Percentiles rank a stretch among this genome's conserved stretches.
These are phyloP conservation scores for Hippoglossus stenolepis DNA, from an alignment of 2,113 vertebrate genomes.

Conservation along the genomic window DNA sequence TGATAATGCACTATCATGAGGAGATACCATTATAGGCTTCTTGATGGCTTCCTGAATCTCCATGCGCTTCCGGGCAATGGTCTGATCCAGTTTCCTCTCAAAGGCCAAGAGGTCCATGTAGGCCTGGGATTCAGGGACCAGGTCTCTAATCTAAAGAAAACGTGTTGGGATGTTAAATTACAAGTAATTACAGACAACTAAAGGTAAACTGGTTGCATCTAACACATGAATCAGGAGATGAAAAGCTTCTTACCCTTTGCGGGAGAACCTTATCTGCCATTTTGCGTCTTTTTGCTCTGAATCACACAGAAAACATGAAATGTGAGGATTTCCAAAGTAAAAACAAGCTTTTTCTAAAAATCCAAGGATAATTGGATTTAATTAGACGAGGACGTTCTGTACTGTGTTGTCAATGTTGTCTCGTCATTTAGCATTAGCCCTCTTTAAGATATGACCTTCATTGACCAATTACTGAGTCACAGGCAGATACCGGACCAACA, in stretches of 20 bases:
- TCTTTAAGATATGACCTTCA: background rate
- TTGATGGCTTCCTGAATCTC: slow-evolving; percentile 99
- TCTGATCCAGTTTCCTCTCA: slow-evolving; percentile 98
- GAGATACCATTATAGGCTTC: slow-evolving; percentile 93
- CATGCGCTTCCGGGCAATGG: slow-evolving; percentile 97
- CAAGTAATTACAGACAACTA: background rate
- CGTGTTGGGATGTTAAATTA: background rate
- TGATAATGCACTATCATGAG: background rate
- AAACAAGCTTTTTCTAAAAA: background rate
- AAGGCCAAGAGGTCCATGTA: slow-evolving; percentile 99
- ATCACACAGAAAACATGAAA: slow-evolving; percentile 29
- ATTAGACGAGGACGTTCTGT: background rate
- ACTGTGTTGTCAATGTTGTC: background rate
- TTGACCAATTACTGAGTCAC: background rate
- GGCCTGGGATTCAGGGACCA: slow-evolving; percentile 98
- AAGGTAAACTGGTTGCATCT: background rate
- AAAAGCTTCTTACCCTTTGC: slow-evolving; percentile 89
- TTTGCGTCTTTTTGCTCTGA: slow-evolving; percentile 94
- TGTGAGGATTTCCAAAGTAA: background rate
- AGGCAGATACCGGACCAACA: background rate
- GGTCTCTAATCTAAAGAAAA: slow-evolving; percentile 89
- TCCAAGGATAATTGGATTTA: background rate
- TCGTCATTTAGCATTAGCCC: slow-evolving; percentile 1
- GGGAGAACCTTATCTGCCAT: slow-evolving; percentile 99
- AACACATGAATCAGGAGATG: background rate